Evolutionary conservation across 2,113 vertebrate species (phyloP).

Genomic region (Plecotus auritus): DNA sequence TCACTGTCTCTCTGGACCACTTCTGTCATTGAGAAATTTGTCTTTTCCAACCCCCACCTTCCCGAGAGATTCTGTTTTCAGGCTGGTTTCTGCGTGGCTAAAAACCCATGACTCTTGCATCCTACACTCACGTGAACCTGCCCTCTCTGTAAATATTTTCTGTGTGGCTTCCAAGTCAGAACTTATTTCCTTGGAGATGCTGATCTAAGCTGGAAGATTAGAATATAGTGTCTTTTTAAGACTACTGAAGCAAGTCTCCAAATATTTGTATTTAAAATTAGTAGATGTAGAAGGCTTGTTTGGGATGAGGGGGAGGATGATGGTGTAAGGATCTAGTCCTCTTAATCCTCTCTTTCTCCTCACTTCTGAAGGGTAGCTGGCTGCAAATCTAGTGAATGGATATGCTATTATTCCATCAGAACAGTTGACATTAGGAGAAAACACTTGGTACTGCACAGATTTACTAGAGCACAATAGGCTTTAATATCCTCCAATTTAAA

Average conservation of each 20-base stretch:
- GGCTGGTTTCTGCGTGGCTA: not conserved
- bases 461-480: not conserved
- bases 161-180: not conserved
- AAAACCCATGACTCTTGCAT: not conserved
- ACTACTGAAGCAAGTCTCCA: not conserved
- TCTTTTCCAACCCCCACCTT: not conserved
- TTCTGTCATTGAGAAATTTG: not conserved
- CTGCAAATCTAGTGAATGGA: not conserved
- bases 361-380: not conserved
- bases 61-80: not conserved
- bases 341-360: not conserved
- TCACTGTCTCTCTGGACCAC: not conserved
- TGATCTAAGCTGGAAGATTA: not conserved
- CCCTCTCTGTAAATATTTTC: not conserved
- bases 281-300: not conserved
- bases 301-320: not conserved
- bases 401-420: not conserved
- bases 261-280: slow-evolving; percentile 14
- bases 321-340: not conserved
- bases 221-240: not conserved
- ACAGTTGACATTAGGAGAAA: not conserved
- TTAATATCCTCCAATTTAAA: not conserved
- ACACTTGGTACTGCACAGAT: not conserved
- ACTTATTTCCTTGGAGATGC: not conserved
- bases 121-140: not conserved